Evolutionary conservation across 2,797 vertebrate genomes (phyloP).

Genomic region (Perodicticus potto): DNA sequence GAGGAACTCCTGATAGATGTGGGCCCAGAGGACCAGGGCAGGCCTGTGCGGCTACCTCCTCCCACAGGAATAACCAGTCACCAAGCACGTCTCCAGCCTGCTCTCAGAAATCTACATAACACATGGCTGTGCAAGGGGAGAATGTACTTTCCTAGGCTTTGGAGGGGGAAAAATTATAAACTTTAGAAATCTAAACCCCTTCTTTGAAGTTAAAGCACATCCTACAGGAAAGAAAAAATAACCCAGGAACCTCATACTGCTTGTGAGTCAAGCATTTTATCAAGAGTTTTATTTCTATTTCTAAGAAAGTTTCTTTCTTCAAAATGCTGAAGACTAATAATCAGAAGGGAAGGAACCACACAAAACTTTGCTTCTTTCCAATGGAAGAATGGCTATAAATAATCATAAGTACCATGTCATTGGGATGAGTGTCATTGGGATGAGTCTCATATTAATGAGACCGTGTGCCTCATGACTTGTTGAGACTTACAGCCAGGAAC

Average conservation of each 20-base stretch:
- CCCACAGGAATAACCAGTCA: neutral
- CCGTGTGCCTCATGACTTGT: neutral
- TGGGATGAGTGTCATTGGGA: conserved; percentile 4
- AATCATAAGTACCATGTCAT: neutral
- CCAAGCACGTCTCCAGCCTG: neutral
- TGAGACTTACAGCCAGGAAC: neutral
- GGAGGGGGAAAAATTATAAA: neutral
- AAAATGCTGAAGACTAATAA: neutral
- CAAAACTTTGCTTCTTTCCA: conserved; percentile 38
- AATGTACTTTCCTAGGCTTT: neutral
- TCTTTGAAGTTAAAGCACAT: conserved; percentile 25
- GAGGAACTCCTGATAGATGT: neutral
- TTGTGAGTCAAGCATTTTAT: conserved; percentile 54
- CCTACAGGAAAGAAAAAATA: conserved; percentile 33
- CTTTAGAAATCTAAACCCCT: conserved; percentile 52
- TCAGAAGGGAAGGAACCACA: conserved; percentile 7
- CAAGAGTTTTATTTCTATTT: conserved; percentile 49
- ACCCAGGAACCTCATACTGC: neutral
- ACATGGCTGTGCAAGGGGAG: neutral
- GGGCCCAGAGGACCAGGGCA: neutral
- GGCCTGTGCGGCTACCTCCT: neutral
- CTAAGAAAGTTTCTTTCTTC: conserved; percentile 42
- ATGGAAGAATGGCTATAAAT: neutral
- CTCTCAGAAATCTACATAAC: neutral
- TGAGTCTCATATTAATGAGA: conserved; percentile 5